Evolutionary conservation across 2,888 invertebrate species (phyloP).

Genomic region (Papilio demoleus): DNA sequence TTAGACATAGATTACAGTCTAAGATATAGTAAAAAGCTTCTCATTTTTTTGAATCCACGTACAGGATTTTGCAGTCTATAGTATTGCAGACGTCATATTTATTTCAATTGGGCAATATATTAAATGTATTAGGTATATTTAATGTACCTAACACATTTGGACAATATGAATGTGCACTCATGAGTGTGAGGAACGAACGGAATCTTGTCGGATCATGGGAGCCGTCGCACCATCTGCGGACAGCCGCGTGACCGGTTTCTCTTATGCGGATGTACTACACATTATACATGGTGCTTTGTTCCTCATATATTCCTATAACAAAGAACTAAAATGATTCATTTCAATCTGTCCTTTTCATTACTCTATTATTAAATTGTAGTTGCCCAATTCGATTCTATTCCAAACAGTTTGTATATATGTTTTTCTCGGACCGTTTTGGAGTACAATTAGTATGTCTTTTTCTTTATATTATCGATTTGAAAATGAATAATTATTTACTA

Average conservation of each 20-base stretch:
- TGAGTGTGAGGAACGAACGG: constrained; percentile 8
- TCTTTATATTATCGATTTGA: too few relatives aligned
- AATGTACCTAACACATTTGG: too few relatives aligned
- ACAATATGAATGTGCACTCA: not conserved
- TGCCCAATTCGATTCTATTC: not conserved
- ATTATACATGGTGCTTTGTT: not conserved
- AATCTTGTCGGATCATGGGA: constrained; percentile 14
- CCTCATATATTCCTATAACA: not conserved
- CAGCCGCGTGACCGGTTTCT: constrained; percentile 4
- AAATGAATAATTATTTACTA: too few relatives aligned
- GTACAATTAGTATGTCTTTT: not conserved
- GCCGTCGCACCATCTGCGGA: constrained; percentile 1
- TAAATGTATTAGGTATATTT: too few relatives aligned
- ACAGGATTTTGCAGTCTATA: too few relatives aligned
- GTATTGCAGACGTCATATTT: too few relatives aligned
- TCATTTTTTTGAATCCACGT: too few relatives aligned
- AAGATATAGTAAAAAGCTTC: too few relatives aligned
- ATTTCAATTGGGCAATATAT: too few relatives aligned
- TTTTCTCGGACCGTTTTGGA: too few relatives aligned
- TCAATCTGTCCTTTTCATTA: not conserved
- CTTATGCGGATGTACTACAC: not conserved
- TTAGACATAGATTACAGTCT: too few relatives aligned
- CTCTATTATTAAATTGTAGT: not conserved
- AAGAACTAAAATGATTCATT: not conserved
- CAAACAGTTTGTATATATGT: not conserved